phyloP scores from a whole-genome alignment of 2,113 vertebrate species.

The Neopipo cinnamomea region DNA sequence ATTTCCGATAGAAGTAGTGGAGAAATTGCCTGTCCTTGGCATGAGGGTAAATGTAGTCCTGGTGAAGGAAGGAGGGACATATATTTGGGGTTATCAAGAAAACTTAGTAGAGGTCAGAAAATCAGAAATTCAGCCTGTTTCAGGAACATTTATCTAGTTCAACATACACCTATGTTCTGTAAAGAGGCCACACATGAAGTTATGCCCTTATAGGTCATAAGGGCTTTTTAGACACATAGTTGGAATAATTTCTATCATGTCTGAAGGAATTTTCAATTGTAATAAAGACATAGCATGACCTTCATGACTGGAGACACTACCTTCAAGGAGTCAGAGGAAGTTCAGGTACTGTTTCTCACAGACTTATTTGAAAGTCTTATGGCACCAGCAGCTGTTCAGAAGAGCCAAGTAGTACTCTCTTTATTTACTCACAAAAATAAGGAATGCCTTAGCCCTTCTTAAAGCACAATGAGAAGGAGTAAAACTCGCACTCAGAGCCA shows the following conservation, averaged over 20 bases:
- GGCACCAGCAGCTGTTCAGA: background rate
- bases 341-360: background rate
- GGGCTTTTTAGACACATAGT: background rate
- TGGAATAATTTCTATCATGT: background rate
- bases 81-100: background rate
- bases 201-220: background rate
- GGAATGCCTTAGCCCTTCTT: background rate
- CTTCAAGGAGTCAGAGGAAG: background rate
- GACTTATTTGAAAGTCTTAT: background rate
- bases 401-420: background rate
- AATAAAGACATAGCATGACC: background rate
- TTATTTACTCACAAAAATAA: background rate
- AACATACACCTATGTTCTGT: background rate
- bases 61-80: background rate
- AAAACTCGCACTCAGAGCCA: background rate
- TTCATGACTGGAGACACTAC: background rate
- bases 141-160: background rate
- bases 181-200: background rate
- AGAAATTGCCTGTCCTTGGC: constrained; percentile 86
- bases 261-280: background rate
- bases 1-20: constrained; percentile 84
- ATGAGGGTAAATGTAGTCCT: constrained; percentile 90
- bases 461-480: background rate
- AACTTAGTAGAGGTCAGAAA: background rate
- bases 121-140: background rate